Base-by-base conservation (phyloP, 2,113 vertebrate genomes). In the Murina feae region DNA sequence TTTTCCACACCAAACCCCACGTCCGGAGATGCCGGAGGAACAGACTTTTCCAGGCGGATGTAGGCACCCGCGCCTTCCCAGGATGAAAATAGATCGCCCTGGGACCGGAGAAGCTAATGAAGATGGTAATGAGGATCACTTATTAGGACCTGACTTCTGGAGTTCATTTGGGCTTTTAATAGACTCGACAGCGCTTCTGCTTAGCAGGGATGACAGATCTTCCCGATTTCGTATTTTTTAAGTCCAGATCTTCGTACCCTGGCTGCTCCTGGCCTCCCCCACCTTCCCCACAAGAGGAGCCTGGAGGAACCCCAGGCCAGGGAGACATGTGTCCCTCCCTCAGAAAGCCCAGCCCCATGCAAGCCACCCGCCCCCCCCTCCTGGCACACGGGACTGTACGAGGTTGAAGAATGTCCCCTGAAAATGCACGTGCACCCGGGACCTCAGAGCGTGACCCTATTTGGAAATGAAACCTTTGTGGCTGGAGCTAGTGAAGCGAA, bases 101-200 rank as follows among this genome's bases (percentile, higher is more conserved):
- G 90, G 93, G 92, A 94, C 72, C 39, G 91, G 74, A 83, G 60
- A 2, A n/a, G 71, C 78, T 97, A 92, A 95, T 94, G 93, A 96
- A 95, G 95, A 96, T 5, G 49, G 66, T 93, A 47, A 87, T 96
- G 94, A 93, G 92, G 96, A 96, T 69, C 90, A 89, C 96, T 96
- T 82, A 78, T 97, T 81, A 91, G 93, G 95, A 97, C 91, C 86
- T 84, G 71, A 93, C 85, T 96, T 83, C 65, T 63, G 21, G 96
- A 97, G 96, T 86, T 95, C 10, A 83, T 93, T n/a, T 39, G 75
- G 79, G 92, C 88, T 95, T 96, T 97, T 85, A 88, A 93, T 96
- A 95, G 95, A 96, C 76, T 89, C 86, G 93, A 55, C 58, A 93
- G 0, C 42, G 93, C 80, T 85, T 90, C 94, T 98, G 94, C 51